These are phyloP conservation scores for Fragum whitleyi DNA, from an alignment of 2,888 invertebrate genomes.

Conservation along the genomic window DNA sequence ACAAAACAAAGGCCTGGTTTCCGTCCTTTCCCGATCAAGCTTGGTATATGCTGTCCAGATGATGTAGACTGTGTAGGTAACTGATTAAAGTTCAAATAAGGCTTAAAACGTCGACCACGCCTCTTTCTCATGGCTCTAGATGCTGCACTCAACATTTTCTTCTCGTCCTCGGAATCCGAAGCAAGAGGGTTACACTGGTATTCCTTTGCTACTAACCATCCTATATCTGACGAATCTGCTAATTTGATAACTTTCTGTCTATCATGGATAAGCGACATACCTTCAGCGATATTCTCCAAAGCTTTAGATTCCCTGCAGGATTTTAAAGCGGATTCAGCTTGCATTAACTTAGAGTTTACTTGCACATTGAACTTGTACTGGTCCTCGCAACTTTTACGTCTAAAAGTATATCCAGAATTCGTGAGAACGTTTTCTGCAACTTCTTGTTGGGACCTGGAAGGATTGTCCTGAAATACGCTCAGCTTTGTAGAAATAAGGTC, in stretches of 20 bases:
- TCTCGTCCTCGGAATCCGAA: constrained; percentile 15
- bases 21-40: too few species aligned
- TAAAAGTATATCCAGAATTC: not conserved
- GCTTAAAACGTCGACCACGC: not conserved
- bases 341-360: not conserved
- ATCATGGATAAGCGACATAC: constrained; percentile 3
- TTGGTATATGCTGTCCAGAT: not conserved
- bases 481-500: not conserved
- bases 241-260: constrained; percentile 28
- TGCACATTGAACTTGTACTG: too few species aligned
- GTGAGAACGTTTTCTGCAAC: not conserved
- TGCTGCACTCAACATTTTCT: constrained; percentile 9
- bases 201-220: constrained; percentile 22
- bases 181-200: constrained; percentile 12
- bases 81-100: not conserved
- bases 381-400: not conserved
- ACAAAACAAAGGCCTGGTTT: constrained; percentile 3
- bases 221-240: constrained; percentile 27
- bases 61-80: not conserved
- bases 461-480: too few species aligned
- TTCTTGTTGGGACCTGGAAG: not conserved
- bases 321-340: not conserved
- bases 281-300: not conserved
- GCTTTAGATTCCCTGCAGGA: not conserved
- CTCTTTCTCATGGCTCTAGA: not conserved